Percentiles rank a stretch among this genome's conserved stretches.
phyloP scores from a whole-genome alignment of 35 echinoderm and acorn worm species.

The Lytechinus pictus region DNA sequence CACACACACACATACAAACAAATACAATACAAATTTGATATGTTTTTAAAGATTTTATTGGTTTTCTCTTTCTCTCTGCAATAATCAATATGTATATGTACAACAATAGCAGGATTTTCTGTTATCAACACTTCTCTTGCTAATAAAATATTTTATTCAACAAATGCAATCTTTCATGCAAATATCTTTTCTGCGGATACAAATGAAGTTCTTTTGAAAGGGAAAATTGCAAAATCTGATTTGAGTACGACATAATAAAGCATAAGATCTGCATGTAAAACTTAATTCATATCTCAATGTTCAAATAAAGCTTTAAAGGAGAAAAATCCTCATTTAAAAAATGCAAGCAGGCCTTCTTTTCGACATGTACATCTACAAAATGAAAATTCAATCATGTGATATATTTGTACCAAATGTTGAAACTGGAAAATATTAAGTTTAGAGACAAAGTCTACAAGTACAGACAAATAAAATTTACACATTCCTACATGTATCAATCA shows the following conservation, averaged over 20 bases:
- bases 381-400: neutral
- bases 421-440: neutral
- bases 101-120: neutral
- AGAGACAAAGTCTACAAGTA: conserved; percentile 11
- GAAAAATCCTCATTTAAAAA: neutral
- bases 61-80: conserved; percentile 2
- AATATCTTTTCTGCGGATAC: neutral
- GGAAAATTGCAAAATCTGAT: neutral
- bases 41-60: neutral
- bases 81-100: conserved; percentile 21
- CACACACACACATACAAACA: neutral
- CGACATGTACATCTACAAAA: neutral
- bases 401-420: neutral
- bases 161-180: neutral
- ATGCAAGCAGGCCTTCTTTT: neutral
- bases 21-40: neutral
- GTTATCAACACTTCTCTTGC: neutral
- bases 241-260: neutral
- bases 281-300: neutral
- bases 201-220: neutral
- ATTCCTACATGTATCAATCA: neutral
- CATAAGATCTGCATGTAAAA: neutral
- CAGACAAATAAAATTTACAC: neutral
- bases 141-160: neutral
- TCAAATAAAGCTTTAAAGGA: neutral